phyloP scores from a whole-genome alignment of 2,888 invertebrate genomes.

The Catocala nupta region DNA sequence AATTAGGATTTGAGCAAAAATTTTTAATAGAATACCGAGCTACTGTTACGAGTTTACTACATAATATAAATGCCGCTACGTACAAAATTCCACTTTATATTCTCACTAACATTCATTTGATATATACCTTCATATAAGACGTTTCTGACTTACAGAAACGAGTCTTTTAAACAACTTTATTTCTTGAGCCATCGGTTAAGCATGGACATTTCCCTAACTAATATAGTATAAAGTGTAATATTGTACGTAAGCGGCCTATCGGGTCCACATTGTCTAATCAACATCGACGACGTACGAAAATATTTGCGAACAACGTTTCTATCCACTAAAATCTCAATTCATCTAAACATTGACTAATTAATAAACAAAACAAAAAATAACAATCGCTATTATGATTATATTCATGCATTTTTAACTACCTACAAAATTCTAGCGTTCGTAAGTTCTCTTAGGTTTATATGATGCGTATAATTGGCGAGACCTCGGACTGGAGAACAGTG shows the following conservation, averaged over 20 bases:
- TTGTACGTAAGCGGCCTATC: conserved; percentile 21
- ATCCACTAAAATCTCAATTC: conserved; percentile 63
- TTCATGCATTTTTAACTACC: conserved; percentile 74
- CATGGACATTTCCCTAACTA: neutral
- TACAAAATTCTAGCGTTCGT: conserved; percentile 77
- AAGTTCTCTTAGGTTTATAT: conserved; percentile 64
- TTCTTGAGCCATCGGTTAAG: no score
- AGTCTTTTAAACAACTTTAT: neutral
- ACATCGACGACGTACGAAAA: conserved; percentile 54
- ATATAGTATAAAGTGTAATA: conserved; percentile 18
- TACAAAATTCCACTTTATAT: conserved; percentile 18
- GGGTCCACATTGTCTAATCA: conserved; percentile 20
- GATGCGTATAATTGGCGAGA: conserved; percentile 45
- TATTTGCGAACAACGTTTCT: conserved; percentile 59
- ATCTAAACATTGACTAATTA: conserved; percentile 75
- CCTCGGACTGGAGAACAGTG: conserved; percentile 17
- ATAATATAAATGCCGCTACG: conserved; percentile 15
- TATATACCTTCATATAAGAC: conserved; percentile 8
- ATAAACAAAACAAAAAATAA: conserved; percentile 70
- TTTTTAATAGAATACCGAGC: conserved; percentile 28
- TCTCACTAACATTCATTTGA: conserved; percentile 19
- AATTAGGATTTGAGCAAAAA: conserved; percentile 43
- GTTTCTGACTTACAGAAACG: neutral
- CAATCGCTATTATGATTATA: conserved; percentile 66
- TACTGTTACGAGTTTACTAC: conserved; percentile 35